Evolutionary conservation across 2,113 vertebrate genomes (phyloP), one percentile per base, ranked within the genome.

Genomic region (Corythornis cristatus): DNA sequence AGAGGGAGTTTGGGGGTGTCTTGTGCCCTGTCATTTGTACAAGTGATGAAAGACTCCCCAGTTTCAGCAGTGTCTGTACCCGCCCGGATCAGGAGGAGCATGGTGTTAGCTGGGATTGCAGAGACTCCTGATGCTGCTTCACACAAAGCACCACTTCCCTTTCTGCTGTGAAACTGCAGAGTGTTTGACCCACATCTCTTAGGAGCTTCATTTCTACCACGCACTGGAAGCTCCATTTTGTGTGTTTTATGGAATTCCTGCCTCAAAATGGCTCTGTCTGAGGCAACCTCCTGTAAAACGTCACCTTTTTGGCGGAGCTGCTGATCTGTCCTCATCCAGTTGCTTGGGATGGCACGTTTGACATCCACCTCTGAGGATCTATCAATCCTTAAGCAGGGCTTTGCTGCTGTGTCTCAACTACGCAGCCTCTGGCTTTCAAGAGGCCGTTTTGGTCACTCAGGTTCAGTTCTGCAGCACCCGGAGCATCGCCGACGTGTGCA

Each of bases 401-500:
- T 62, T 14, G 20, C 77, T 61, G 2, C 9, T 18, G 2, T 37
- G 58, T 20, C 28, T 65, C 72, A 33, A n/a, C 73, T 29, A 0
- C 0, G 18, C 5, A 9, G 62, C 46, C 68, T 11, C 45, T 78
- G 33, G 17, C 35, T 92, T 46, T 31, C 56, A 5, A 12, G 53
- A 64, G 68, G 23, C 65, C 1, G 4, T 42, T 73, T 6, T 4
- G 50, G 50, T 48, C 61, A 3, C 3, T 15, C 0, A 1, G 51
- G 53, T n/a, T 58, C 33, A 17, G 71, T 67, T 76, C 54, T 51
- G 51, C 23, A 21, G 40, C 0, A 1, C 35, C 71, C 0, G 0
- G 66, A 92, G 76, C 8, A 1, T 68, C 0, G 0, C 45, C 0
- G 0, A 11, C 12, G 43, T 4, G 2, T 25, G n/a, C 12, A 33